phyloP scores from a whole-genome alignment of 2,797 vertebrate genomes.

The Acrocephalus scirpaceus region DNA sequence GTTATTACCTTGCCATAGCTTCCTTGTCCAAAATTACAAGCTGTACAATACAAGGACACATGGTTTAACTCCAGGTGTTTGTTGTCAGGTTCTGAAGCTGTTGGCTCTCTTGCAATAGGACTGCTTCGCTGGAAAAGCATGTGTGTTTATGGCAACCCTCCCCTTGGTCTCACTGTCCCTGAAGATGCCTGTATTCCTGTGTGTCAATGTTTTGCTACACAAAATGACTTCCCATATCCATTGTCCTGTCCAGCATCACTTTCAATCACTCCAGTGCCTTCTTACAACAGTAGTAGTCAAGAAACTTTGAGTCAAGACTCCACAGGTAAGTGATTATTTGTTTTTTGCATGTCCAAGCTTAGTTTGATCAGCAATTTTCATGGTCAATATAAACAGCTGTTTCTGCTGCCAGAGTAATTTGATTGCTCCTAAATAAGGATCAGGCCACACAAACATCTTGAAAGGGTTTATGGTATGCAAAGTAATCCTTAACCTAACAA shows the following conservation, averaged over 20 bases:
- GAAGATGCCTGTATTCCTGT: conserved; percentile 76
- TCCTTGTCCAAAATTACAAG: not conserved
- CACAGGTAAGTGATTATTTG: conserved; percentile 73
- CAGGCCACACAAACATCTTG: not conserved
- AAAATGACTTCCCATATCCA: conserved; percentile 78
- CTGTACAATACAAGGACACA: not conserved
- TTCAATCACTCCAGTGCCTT: conserved; percentile 87
- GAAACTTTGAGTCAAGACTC: conserved; percentile 87
- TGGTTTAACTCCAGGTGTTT: conserved; percentile 25
- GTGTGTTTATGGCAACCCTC: conserved; percentile 55
- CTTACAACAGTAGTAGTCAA: conserved; percentile 84
- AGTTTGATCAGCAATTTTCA: not conserved
- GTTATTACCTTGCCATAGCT: not conserved
- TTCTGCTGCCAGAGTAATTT: not conserved
- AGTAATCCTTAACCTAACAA: not conserved
- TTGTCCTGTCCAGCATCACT: conserved; percentile 89
- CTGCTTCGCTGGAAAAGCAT: conserved; percentile 87
- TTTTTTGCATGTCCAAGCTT: not conserved
- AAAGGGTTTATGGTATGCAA: not conserved
- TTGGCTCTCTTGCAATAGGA: conserved; percentile 83
- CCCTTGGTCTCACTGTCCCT: conserved; percentile 63
- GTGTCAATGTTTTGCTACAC: conserved; percentile 65
- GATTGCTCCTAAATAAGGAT: not conserved
- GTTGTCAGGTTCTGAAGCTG: conserved; percentile 81
- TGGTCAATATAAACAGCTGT: not conserved